Evolutionary conservation across 2,797 vertebrate genomes (phyloP), one percentile per base, ranked within the genome.

Genomic region (Enteromius thamalakanensis): DNA sequence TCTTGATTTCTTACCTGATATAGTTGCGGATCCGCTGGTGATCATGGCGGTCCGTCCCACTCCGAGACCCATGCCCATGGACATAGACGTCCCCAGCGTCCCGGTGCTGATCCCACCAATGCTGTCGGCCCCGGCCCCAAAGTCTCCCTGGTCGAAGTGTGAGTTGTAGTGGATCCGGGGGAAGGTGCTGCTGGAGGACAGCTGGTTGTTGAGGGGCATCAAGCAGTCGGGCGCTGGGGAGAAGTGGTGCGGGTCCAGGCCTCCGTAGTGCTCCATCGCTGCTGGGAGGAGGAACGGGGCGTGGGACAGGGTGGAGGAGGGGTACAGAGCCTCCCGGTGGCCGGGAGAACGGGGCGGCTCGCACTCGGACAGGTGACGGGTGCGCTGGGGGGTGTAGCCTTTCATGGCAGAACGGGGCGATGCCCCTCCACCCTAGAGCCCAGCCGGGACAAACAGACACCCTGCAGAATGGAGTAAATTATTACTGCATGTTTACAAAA

Each of bases 151-250:
- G 89, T 99, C 97, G 0, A 96, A 99, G 90, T 97, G 95, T 8
- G 97, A 97, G 91, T 98, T 98, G 92, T 98, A 99, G 91, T 99
- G 96, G 90, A 99, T 97, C 88, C 97, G 96, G 26, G 98, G 98
- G 86, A 99, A 99, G 76, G 98, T 99, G 92, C 97, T 97, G 91
- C 97, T 99, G 87, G 96, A 97, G 47, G 98, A 96, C 88, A 99
- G 93, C 94, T 99, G 98, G 92, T 96, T 98, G 94, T 96, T 98
- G 88, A 99, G 96, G 0, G 97, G 95, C 80, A 98, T 94, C 91
- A 98, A 94, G 86, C 96, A 97, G 65, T 99, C 98, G 0, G 95
- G 92, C 29, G 96, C 94, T 11, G 94, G 93, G 79, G 88, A 87
- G 80, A 95, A 95, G 75, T 93, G 93, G 53, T 94, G 92, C 71